A percentile compares a stretch with the other conserved stretches of the same genome.
phyloP scores from a whole-genome alignment of 53 echinoderm and acorn worm species.

The Apostichopus leukothele region DNA sequence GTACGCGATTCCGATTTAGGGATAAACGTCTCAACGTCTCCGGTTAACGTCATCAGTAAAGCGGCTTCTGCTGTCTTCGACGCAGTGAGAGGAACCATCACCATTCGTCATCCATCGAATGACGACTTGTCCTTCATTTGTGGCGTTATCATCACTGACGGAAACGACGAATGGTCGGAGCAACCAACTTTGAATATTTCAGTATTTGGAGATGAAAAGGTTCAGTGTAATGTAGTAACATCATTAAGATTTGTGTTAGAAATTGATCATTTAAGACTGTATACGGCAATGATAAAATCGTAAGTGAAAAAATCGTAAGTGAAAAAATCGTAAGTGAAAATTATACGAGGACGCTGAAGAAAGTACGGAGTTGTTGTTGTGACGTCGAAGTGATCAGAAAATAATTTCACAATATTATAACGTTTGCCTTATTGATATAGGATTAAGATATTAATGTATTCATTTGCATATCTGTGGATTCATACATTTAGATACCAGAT shows the following conservation, averaged over 20 bases:
- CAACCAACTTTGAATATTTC: constrained; percentile 70
- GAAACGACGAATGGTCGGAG: constrained; percentile 61
- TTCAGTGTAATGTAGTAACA: neutral
- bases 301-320: no score
- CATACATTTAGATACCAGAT: no score
- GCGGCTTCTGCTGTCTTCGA: constrained; percentile 63
- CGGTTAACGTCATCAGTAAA: constrained; percentile 37
- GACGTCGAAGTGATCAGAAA: no score
- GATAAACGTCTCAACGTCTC: constrained; percentile 62
- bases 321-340: no score
- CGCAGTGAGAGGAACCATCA: constrained; percentile 61
- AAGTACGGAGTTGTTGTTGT: no score
- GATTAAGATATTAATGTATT: no score
- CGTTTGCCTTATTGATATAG: no score
- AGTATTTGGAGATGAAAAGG: constrained; percentile 83
- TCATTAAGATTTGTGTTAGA: neutral
- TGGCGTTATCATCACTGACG: constrained; percentile 83
- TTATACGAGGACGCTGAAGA: no score
- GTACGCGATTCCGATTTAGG: constrained; percentile 64
- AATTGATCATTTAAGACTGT: no score
- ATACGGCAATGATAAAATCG: no score
- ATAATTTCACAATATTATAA: no score
- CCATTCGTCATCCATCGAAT: constrained; percentile 69
- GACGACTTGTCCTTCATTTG: constrained; percentile 76
- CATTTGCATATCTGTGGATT: no score